Evolutionary conservation across 2,797 vertebrate genomes (phyloP).

Genomic region (Halcyon chelicuti): DNA sequence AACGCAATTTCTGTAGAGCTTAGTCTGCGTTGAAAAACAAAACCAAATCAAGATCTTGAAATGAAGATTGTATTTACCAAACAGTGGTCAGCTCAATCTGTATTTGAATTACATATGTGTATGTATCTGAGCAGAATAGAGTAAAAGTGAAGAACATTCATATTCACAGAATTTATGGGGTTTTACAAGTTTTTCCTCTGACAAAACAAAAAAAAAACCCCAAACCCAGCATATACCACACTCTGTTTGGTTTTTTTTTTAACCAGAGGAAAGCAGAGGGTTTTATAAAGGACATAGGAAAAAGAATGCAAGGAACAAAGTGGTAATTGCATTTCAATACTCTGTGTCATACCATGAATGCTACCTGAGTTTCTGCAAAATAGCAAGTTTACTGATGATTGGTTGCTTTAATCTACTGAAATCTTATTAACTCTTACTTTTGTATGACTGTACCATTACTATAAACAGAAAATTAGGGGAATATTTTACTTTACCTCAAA

Average conservation of each 20-base stretch:
- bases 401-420: not conserved
- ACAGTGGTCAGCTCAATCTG: not conserved
- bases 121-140: not conserved
- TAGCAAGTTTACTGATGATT: not conserved
- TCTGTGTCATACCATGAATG: not conserved
- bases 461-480: not conserved
- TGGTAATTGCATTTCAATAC: not conserved
- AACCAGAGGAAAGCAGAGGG: not conserved
- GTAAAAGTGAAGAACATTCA: not conserved
- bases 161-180: not conserved
- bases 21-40: not conserved
- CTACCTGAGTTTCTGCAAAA: not conserved
- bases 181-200: not conserved
- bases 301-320: not conserved
- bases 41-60: not conserved
- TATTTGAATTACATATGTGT: not conserved
- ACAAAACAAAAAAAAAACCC: not conserved
- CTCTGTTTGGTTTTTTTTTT: not conserved
- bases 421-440: not conserved
- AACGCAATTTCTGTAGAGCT: not conserved
- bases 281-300: not conserved
- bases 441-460: not conserved
- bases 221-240: not conserved
- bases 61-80: not conserved
- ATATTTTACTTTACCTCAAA: constrained; percentile 88